A percentile compares a stretch with the other conserved stretches of the same genome.
phyloP scores from a whole-genome alignment of 1,140 invertebrate genomes.

The Brachionus angularis region DNA sequence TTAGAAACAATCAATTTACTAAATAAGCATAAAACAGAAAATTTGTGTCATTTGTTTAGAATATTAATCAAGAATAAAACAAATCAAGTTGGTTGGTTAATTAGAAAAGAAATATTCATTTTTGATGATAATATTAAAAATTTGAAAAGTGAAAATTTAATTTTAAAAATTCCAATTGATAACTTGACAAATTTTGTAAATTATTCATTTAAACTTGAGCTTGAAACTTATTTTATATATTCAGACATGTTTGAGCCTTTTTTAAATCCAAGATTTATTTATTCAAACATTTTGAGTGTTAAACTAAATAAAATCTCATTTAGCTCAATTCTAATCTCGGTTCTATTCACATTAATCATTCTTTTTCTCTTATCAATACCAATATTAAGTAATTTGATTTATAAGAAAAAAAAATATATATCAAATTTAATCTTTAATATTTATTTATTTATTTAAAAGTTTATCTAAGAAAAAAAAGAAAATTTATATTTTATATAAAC shows the following conservation, averaged over 20 bases:
- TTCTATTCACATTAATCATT: too few relatives aligned
- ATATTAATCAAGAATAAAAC: background rate
- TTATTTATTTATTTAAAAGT: too few relatives aligned
- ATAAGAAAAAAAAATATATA: too few relatives aligned
- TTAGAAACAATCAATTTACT: constrained; percentile 6
- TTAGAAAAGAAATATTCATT: background rate
- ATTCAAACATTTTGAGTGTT: background rate
- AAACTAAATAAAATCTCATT: too few relatives aligned
- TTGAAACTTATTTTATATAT: constrained; percentile 16
- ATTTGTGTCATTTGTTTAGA: constrained; percentile 16
- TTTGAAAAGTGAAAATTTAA: background rate
- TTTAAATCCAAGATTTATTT: background rate
- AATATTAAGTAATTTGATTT: too few relatives aligned
- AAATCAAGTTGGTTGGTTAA: background rate
- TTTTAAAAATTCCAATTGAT: background rate
- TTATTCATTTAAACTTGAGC: constrained; percentile 28
- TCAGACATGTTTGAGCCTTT: background rate
- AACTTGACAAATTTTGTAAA: constrained; percentile 9
- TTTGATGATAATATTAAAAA: background rate
- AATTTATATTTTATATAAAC: too few relatives aligned
- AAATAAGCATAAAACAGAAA: constrained; percentile 13
- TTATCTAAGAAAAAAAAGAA: constrained; percentile 11
- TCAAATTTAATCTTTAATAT: too few relatives aligned
- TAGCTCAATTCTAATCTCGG: too few relatives aligned
- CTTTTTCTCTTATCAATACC: too few relatives aligned